phyloP scores from a whole-genome alignment of 2,888 invertebrate species.

The Drosophila setosimentum region DNA sequence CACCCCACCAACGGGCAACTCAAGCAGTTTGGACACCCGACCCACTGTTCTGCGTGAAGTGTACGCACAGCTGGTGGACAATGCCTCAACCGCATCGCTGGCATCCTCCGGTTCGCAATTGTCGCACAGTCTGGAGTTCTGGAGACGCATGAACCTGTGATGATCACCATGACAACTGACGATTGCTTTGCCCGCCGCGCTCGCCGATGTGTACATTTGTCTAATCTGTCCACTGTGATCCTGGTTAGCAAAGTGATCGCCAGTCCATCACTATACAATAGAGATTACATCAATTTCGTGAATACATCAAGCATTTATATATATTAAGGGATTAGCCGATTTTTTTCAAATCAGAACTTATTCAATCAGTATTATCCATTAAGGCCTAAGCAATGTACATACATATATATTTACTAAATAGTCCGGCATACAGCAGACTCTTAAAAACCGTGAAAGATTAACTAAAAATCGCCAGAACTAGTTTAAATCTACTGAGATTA shows the following conservation, averaged over 20 bases:
- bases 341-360: not conserved
- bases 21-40: conserved; percentile 27
- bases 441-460: not conserved
- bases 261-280: not conserved
- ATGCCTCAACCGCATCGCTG: conserved; percentile 14
- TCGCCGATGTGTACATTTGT: not conserved
- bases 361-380: conserved; percentile 7
- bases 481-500: not conserved
- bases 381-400: not conserved
- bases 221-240: not conserved
- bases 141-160: conserved; percentile 64
- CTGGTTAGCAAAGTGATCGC: conserved; percentile 12
- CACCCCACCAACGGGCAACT: conserved; percentile 11
- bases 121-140: conserved; percentile 55
- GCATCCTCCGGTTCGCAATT: conserved; percentile 34
- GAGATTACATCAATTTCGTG: not conserved
- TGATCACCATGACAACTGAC: not conserved
- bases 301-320: not conserved
- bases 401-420: not conserved
- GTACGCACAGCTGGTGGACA: conserved; percentile 17
- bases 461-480: not conserved
- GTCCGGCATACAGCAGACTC: not conserved
- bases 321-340: not conserved
- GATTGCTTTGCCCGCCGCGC: conserved; percentile 6
- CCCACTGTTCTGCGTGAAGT: conserved; percentile 10